phyloP scores from a whole-genome alignment of 2,113 vertebrate species.

The Eubucco bourcierii region DNA sequence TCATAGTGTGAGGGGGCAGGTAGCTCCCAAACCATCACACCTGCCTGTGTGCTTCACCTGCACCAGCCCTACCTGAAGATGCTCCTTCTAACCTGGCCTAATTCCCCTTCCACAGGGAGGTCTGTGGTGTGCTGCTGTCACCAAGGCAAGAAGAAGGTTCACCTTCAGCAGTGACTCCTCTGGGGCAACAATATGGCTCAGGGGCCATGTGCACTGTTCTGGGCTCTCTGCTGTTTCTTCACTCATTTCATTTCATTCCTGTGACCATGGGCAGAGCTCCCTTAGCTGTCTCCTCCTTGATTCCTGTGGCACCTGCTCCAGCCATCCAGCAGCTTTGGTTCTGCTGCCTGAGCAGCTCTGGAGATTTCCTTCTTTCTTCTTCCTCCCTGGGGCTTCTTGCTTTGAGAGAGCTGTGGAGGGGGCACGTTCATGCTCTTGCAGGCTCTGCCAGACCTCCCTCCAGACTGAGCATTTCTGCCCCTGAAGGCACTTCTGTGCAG shows the following conservation, averaged over 20 bases:
- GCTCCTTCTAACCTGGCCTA: neutral
- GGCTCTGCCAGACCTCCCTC: neutral
- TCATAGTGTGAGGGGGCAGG: too few relatives aligned
- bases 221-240: neutral
- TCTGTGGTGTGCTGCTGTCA: neutral
- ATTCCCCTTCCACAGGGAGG: neutral
- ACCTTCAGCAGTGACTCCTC: neutral
- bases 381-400: neutral
- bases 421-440: neutral
- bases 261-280: neutral
- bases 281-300: neutral
- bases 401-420: neutral
- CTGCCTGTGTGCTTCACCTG: neutral
- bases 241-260: neutral
- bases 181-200: neutral
- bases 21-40: too few relatives aligned
- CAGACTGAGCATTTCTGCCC: neutral
- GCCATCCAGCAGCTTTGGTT: neutral
- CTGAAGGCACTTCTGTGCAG: neutral
- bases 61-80: neutral
- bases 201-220: neutral
- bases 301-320: neutral
- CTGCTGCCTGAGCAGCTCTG: fast-evolving
- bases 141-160: neutral
- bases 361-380: neutral